Evolutionary conservation across 2,888 invertebrate species (phyloP), one percentile per base, ranked within the genome.

Genomic region (Yponomeuta cagnagella): DNA sequence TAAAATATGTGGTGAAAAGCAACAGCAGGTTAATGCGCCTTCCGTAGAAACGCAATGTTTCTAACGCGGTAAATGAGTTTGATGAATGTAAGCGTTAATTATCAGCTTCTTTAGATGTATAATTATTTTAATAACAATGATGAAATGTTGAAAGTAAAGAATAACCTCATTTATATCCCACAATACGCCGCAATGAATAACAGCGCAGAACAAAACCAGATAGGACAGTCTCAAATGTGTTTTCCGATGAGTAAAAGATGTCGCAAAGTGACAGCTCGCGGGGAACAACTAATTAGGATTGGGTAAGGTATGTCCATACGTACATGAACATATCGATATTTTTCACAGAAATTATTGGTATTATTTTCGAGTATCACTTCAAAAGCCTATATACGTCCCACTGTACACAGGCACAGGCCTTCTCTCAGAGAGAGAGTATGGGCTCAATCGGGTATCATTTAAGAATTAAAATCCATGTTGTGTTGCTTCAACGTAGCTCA

Each of bases 141-240:
- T 52, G 52, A 52, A 52, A 52, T 52, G 52, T 52, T 52, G 8
- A 52, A 52, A 52, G 52, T 9, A 52, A 52, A 52, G 52, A 52
- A 52, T 12, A 52, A 9, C 52, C 10, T 12, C 10, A 2, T 52
- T 52, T 12, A 23, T 52, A 2, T 52, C 8, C 52, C 12, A 8
- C 52, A 52, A 52, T 12, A 9, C 52, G 23, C 23, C 4, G 30
- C 31, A n/a, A 64, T 64, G 64, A 64, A 64, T 30, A 64, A 64
- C 23, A 31, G 31, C 31, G 23, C 23, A 64, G 30, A 30, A 64
- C n/a, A n/a, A 64, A 23, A 64, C 10, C 10, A 31, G 64, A 31
- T 10, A 10, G 30, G 66, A 66, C 66, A 66, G 31, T 66, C 31
- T 66, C 10, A 37, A 66, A 66, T 31, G 15, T 66, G 66, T 66